Evolutionary conservation across 1,140 invertebrate genomes (phyloP).

Genomic region (Ridgeia piscesae): DNA sequence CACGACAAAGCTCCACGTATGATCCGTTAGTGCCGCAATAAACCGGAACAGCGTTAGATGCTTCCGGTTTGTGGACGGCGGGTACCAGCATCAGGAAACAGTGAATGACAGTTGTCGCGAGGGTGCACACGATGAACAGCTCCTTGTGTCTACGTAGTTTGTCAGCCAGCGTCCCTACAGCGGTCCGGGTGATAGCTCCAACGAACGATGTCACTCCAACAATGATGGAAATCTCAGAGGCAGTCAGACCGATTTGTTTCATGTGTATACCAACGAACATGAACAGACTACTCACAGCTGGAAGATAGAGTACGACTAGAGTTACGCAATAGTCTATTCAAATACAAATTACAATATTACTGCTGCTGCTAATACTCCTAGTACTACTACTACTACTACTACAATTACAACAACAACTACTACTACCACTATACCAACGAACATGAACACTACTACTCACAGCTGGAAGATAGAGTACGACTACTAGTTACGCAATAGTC

Average conservation of each 20-base stretch:
- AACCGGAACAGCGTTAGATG: background rate
- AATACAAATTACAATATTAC: no score
- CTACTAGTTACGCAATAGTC: background rate
- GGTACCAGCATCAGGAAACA: slow-evolving; percentile 11
- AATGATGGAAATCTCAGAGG: slow-evolving; percentile 74
- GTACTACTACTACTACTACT: no score
- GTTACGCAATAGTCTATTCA: background rate
- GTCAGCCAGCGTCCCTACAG: slow-evolving; percentile 79
- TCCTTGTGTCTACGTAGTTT: slow-evolving; percentile 62
- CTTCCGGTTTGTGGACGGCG: background rate
- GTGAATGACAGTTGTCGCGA: slow-evolving; percentile 7
- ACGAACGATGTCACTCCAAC: slow-evolving; percentile 78
- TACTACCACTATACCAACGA: slow-evolving; percentile 76
- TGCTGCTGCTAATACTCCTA: no score
- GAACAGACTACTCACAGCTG: slow-evolving; percentile 79
- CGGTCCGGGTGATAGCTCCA: slow-evolving; percentile 76
- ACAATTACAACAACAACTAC: no score
- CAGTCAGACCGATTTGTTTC: slow-evolving; percentile 79
- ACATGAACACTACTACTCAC: slow-evolving; percentile 79
- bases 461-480: slow-evolving; percentile 63
- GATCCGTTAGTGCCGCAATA: background rate
- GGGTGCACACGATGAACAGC: background rate
- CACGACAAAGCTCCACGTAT: background rate
- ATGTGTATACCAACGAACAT: slow-evolving; percentile 81
- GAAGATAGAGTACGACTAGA: slow-evolving; percentile 43